phyloP scores from a whole-genome alignment of 2,113 vertebrate species.

The Ciconia boyciana region DNA sequence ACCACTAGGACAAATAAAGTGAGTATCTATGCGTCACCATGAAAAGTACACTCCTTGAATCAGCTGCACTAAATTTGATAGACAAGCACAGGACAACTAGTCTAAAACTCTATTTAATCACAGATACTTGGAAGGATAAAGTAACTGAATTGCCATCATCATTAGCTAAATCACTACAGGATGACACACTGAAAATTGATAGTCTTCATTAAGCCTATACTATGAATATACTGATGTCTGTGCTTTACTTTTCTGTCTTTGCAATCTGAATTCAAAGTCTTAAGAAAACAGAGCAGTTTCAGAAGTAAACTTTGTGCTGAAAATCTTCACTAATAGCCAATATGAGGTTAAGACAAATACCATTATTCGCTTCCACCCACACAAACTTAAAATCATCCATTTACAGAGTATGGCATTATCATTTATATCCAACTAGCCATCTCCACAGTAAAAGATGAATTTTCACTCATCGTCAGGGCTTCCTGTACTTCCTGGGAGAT shows the following conservation, averaged over 20 bases:
- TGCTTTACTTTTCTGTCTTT: background rate
- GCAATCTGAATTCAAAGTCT: background rate
- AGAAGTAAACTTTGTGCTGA: background rate
- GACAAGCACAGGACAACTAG: background rate
- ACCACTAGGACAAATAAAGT: background rate
- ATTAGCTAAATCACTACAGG: background rate
- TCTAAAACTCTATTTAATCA: background rate
- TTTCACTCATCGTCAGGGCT: background rate
- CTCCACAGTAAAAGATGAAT: background rate
- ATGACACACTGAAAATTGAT: background rate
- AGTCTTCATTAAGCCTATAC: background rate
- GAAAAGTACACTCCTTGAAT: background rate
- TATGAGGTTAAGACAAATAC: background rate
- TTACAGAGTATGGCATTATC: background rate
- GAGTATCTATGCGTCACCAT: background rate
- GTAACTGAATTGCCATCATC: background rate
- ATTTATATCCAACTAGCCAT: background rate
- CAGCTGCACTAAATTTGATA: background rate
- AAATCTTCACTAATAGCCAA: background rate
- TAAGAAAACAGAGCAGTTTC: background rate
- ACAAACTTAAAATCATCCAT: background rate
- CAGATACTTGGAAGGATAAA: background rate
- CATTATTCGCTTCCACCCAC: background rate
- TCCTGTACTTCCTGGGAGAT: background rate
- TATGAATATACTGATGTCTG: background rate